Conservation (phyloP, 2,888 invertebrate genomes). For the Ophonus ardosiacus region DNA sequence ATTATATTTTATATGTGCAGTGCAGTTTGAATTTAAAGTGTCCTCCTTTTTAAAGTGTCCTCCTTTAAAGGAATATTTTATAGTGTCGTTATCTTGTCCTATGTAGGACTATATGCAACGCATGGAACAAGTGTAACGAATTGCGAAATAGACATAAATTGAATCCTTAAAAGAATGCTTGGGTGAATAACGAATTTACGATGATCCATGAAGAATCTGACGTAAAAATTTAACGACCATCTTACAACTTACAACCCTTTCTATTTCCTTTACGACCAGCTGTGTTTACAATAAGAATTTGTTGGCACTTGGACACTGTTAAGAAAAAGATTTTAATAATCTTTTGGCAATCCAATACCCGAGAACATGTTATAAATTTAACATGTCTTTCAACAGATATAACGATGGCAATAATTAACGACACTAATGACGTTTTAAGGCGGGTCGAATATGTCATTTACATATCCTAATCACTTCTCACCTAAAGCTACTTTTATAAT, state of each 20-base stretch:
- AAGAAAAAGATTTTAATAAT: not conserved
- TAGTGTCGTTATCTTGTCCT: not conserved
- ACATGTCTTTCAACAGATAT: not conserved
- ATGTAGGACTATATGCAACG: not conserved
- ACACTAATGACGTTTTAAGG: slow-evolving; percentile 67
- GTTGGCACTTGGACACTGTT: not conserved
- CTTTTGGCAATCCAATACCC: not conserved
- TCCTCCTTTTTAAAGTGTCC: not conserved
- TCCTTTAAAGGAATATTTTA: not conserved
- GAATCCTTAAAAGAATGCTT: slow-evolving; percentile 36
- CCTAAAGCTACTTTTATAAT: slow-evolving; percentile 22
- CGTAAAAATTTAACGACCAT: slow-evolving; percentile 54
- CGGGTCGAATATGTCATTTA: slow-evolving; percentile 61
- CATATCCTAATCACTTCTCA: slow-evolving; percentile 58
- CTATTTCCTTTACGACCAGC: not conserved
- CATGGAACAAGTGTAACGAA: slow-evolving; percentile 56
- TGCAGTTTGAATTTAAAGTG: no score
- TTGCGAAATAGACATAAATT: slow-evolving; percentile 54
- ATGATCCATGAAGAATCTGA: slow-evolving; percentile 47
- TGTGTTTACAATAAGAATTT: not conserved
- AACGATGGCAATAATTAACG: slow-evolving; percentile 68
- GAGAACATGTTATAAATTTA: no score
- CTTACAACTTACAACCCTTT: slow-evolving; percentile 32
- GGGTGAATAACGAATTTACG: slow-evolving; percentile 52
- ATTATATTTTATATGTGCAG: no score